Evolutionary conservation across 2,113 vertebrate genomes (phyloP).

Genomic region (Engystomops pustulosus): DNA sequence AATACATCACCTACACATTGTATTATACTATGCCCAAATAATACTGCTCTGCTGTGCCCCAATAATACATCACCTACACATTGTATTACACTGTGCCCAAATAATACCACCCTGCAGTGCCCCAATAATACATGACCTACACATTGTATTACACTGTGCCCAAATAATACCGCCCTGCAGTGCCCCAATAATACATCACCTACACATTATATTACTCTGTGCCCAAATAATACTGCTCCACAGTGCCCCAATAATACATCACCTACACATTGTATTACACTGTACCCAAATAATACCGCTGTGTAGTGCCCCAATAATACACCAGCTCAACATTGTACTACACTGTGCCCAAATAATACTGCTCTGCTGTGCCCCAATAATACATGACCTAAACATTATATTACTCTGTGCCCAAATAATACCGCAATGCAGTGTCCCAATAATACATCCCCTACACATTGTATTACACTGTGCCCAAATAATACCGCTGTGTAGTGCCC

Average conservation of each 20-base stretch:
- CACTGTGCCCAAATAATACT: not conserved
- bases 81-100: not conserved
- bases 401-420: not conserved
- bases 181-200: not conserved
- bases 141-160: not conserved
- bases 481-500: not conserved
- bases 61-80: not conserved
- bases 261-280: not conserved
- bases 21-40: not conserved
- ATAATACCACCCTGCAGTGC: not conserved
- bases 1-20: too few relatives aligned
- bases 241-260: too few relatives aligned
- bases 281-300: not conserved
- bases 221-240: not conserved
- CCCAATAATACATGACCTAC: not conserved
- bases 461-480: not conserved
- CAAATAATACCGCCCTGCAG: not conserved
- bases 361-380: not conserved
- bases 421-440: too few relatives aligned
- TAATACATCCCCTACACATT: too few relatives aligned
- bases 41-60: not conserved
- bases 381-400: too few relatives aligned
- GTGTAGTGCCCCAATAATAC: not conserved
- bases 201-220: not conserved
- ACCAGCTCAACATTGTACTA: too few relatives aligned